Base-by-base conservation (phyloP, 2,113 vertebrate species). In the Todiramphus saurophagus region DNA sequence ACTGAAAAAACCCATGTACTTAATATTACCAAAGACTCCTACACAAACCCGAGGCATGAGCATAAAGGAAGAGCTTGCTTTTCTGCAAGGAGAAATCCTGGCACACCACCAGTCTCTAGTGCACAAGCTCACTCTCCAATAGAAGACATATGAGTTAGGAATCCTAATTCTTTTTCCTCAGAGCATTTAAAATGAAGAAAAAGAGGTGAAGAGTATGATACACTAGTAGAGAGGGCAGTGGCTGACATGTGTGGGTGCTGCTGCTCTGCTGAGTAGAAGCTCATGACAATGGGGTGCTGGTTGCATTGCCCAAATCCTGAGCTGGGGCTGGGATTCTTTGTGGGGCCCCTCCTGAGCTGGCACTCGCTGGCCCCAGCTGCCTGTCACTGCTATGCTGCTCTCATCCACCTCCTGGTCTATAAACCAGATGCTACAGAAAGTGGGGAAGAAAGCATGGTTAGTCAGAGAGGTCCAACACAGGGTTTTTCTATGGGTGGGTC, bases 21-120 rank as follows among this genome's bases (percentile, higher is more conserved):
- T 92, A 80, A 16, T 67, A 55, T 78, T 79, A 77, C 31, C 46
- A 70, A 96, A 90, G 56, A 93, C 92, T 96, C 76, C 90, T 79
- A 95, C 94, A 69, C 73, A 82, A 79, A 89, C 44, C 55, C 6
- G 2, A 89, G 80, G 18, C 69, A 75, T 27, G 33, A 90, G 60
- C 63, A 50, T 25, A 28, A 89, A 63, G 28, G 69, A 84, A 80
- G 67, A 90, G 23, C 39, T 90, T 2, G 1, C 56, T 94, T 78
- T 79, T 69, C 62, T 79, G 31, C 35, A 56, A 79, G 20, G 13
- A 89, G 31, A 64, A 89, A 78, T 82, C 53, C 72, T 95, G 83
- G 41, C 60, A 50, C 21, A 68, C 3, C 21, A 81, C 28, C 70
- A 75, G 13, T 25, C 33, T 92, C 14, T 18, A 83, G 30, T 1